Percentiles rank a stretch among this genome's conserved stretches.
Evolutionary conservation across 2,113 vertebrate genomes (phyloP).

Genomic region (Porphyrio hochstetteri): DNA sequence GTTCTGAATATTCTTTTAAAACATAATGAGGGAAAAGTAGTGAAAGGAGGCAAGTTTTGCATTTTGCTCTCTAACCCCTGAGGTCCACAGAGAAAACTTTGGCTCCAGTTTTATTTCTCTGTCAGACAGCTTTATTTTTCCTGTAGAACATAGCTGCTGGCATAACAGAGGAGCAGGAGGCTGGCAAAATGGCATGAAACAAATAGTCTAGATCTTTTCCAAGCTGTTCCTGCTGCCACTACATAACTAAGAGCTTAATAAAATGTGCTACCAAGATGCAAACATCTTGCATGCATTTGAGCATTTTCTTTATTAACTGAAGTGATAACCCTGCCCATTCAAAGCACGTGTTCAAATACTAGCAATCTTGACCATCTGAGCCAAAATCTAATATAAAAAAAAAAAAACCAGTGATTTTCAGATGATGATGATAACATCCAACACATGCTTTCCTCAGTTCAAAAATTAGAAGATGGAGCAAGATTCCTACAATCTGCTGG

Average conservation of each 20-base stretch:
- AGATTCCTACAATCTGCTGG: not conserved
- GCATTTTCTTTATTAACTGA: slow-evolving; percentile 16
- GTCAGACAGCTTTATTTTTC: slow-evolving; percentile 19
- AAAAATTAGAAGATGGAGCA: not conserved
- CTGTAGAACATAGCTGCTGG: not conserved
- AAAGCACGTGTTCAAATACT: slow-evolving; percentile 6
- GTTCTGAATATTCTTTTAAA: not conserved
- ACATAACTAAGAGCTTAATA: not conserved
- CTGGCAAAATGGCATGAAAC: slow-evolving; percentile 31
- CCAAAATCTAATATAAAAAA: slow-evolving; percentile 29
- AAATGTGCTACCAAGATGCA: slow-evolving; percentile 43
- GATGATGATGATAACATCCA: not conserved
- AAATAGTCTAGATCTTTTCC: not conserved
- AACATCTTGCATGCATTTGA: slow-evolving; percentile 1
- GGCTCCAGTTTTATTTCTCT: not conserved
- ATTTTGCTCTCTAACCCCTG: not conserved
- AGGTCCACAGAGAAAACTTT: not conserved
- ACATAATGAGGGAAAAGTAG: not conserved
- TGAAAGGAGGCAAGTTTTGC: not conserved
- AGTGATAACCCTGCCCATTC: slow-evolving; percentile 33
- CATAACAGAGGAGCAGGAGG: slow-evolving; percentile 7
- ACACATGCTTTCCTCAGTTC: not conserved
- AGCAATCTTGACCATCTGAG: not conserved
- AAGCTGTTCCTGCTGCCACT: not conserved
- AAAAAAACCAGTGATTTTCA: not conserved